Base-by-base conservation (phyloP, 92 coral and sea anemone species). In the Zoanthus gigantus region DNA sequence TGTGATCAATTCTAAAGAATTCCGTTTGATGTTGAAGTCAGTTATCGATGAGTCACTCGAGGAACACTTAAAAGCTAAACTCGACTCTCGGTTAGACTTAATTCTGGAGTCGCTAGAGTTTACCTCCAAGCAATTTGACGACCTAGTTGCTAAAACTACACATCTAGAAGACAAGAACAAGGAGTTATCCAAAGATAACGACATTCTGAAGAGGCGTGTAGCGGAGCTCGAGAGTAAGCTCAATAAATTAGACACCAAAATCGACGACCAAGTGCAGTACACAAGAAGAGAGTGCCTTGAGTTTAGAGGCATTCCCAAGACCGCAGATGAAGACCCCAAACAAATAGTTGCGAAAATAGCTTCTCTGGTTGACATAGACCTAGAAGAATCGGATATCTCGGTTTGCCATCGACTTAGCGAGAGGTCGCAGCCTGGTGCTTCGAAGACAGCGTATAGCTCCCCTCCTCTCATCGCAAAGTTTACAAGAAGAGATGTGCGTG, bases 211-310 rank as follows among this genome's bases (percentile, higher is more conserved):
- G 60, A 87, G 68, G 52, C 82, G 65, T 66, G 53, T 88, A 17
- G 82, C 80, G 34, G 80, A 84, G 81, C 48, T 88, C 79, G 72
- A 80, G 17, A 88, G 81, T 82, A 79, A 88, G 58, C 75, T 83
- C 56, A 72, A 88, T 54, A 78, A 30, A 47, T 15, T 84, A 29
- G 67, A 78, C 30, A 47, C 54, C n/a, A 63, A 23, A 18, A 73
- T 17, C 23, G 78, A 73, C 78, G 78, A 73, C 78, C 78, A 73
- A 46, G 78, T 17, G 78, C 78, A 73, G 78, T 73, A 73, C 54
- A 17, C 78, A 18, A 73, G 78, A 34, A 73, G 78, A 34, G 78
- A 73, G 34, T 73, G 78, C 78, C 78, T 73, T 73, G 78, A 73
- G 34, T 17, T 73, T 73, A 18, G 78, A 73, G 78, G 78, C 34